Evolutionary conservation across 2,797 vertebrate genomes (phyloP).

Genomic region (Chelon labrosus): DNA sequence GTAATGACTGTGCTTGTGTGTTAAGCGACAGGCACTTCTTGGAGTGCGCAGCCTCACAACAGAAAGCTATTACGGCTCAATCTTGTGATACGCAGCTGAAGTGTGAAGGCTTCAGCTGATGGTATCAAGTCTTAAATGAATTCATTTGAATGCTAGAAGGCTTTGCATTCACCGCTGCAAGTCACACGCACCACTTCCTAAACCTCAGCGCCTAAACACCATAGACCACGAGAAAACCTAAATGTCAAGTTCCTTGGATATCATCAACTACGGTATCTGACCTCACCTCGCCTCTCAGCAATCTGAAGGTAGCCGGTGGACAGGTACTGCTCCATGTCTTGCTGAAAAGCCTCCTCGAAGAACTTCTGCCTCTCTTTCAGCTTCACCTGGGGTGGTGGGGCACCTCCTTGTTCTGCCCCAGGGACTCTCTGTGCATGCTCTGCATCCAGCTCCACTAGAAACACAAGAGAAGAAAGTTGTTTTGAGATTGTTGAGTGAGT

Average conservation of each 20-base stretch:
- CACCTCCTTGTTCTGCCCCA: conserved; percentile 88
- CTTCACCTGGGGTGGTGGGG: conserved; percentile 86
- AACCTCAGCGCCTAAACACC: conserved; percentile 8
- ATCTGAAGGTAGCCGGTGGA: conserved; percentile 97
- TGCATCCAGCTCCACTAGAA: conserved; percentile 90
- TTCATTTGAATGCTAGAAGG: conserved; percentile 37
- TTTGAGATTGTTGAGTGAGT: background rate
- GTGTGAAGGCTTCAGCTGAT: conserved; percentile 48
- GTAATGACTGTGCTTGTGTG: conserved; percentile 45
- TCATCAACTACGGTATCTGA: background rate
- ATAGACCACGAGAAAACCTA: background rate
- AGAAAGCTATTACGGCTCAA: conserved; percentile 52
- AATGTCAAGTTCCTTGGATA: conserved; percentile 12
- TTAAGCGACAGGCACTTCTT: conserved; percentile 37
- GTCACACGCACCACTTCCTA: conserved; percentile 6
- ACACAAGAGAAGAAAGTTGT: conserved; percentile 23
- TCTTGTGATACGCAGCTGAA: conserved; percentile 44
- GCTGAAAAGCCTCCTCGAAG: conserved; percentile 98
- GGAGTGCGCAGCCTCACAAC: conserved; percentile 9
- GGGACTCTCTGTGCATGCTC: conserved; percentile 90
- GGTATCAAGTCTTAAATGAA: conserved; percentile 34
- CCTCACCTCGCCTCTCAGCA: conserved; percentile 91
- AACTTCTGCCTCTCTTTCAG: conserved; percentile 97
- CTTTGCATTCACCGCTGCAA: conserved; percentile 28
- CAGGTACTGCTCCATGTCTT: conserved; percentile 99